Evolutionary conservation across 2,888 invertebrate species (phyloP).

Genomic region (Tenthredo notha): DNA sequence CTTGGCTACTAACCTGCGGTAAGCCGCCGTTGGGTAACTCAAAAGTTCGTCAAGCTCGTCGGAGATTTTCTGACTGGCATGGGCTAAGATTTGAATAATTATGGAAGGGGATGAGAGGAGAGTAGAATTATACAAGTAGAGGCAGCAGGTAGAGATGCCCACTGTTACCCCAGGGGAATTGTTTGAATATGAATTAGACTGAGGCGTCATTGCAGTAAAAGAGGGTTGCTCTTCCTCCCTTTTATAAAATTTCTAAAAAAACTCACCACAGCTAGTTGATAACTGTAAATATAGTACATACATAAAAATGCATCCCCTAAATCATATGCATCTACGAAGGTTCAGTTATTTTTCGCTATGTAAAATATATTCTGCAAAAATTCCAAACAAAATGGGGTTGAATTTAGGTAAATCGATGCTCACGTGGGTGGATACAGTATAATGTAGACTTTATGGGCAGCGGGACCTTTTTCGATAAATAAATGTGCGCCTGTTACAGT

Average conservation of each 20-base stretch:
- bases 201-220: not conserved
- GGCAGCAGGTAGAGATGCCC: slow-evolving; percentile 34
- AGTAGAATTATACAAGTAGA: slow-evolving; percentile 30
- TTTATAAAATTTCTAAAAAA: not conserved
- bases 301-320: not conserved
- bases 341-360: not conserved
- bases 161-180: slow-evolving; percentile 58
- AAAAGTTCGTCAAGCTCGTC: slow-evolving; percentile 39
- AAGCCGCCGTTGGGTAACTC: slow-evolving; percentile 19
- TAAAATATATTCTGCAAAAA: not conserved
- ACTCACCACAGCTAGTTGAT: not conserved
- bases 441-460: not conserved
- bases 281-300: not conserved
- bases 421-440: not conserved
- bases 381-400: not conserved
- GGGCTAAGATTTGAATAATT: slow-evolving; percentile 49
- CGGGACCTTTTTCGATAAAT: slow-evolving; percentile 21
- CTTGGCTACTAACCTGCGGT: slow-evolving; percentile 11
- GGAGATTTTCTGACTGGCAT: slow-evolving; percentile 44
- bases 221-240: not conserved
- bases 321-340: no score
- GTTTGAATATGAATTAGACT: slow-evolving; percentile 71
- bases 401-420: not conserved
- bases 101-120: not conserved
- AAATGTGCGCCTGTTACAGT: not conserved